Evolutionary conservation across 92 coral and sea anemone species (phyloP).

Genomic region (Bergia sp.): DNA sequence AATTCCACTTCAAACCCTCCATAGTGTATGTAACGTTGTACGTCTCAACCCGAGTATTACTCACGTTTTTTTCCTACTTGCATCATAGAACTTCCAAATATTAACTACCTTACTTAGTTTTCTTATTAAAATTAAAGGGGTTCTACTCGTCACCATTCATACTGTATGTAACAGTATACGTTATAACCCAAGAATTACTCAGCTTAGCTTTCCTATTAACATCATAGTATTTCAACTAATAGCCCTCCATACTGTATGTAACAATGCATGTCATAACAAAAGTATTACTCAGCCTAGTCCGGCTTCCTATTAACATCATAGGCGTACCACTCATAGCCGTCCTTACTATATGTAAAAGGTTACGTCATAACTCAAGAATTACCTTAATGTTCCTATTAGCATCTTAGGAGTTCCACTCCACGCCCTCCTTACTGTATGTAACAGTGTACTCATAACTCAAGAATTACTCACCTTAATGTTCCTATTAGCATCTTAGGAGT

Average conservation of each 20-base stretch:
- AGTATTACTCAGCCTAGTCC: background rate
- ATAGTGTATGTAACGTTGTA: conserved; percentile 22
- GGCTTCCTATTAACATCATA: background rate
- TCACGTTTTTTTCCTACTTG: background rate
- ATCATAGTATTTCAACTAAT: background rate
- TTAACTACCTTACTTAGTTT: background rate
- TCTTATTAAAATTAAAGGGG: background rate
- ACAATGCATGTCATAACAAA: conserved; percentile 1
- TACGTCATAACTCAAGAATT: too few relatives aligned
- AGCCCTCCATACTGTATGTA: conserved; percentile 24
- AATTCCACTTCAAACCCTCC: conserved; percentile 12
- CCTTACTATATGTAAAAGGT: conserved; percentile 1
- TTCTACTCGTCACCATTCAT: background rate
- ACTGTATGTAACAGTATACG: background rate
- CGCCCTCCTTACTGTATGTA: background rate
- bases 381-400: too few relatives aligned
- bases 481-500: too few relatives aligned
- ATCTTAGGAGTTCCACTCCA: too few relatives aligned
- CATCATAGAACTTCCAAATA: background rate
- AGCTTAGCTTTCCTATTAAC: background rate
- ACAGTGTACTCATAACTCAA: too few relatives aligned
- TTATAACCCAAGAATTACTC: background rate
- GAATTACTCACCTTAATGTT: too few relatives aligned
- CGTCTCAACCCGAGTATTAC: background rate
- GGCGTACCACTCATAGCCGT: conserved; percentile 10